Evolutionary conservation across 2,113 vertebrate genomes (phyloP).

Genomic region (Ginglymostoma cirratum): DNA sequence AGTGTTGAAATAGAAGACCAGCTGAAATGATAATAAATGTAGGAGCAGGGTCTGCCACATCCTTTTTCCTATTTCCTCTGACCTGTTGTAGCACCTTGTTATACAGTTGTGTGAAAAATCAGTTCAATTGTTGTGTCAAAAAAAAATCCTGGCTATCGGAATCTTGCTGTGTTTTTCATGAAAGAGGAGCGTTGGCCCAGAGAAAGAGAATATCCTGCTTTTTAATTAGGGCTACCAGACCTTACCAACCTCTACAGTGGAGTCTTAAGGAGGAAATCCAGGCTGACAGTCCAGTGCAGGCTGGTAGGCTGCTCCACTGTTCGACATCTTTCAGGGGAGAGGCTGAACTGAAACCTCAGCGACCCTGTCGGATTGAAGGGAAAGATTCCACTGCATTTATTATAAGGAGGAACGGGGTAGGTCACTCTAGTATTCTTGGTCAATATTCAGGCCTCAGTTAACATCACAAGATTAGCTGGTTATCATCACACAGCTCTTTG

Average conservation of each 20-base stretch:
- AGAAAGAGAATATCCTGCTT: not conserved
- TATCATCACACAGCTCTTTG: too few relatives aligned
- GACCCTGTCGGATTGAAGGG: too few relatives aligned
- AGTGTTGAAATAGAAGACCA: not conserved
- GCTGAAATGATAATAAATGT: not conserved
- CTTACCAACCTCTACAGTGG: not conserved
- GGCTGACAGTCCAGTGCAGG: too few relatives aligned
- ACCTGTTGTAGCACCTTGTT: not conserved
- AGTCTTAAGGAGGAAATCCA: too few relatives aligned
- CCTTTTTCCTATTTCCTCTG: not conserved
- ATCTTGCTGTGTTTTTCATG: not conserved
- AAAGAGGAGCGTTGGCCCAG: not conserved
- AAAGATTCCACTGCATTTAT: too few relatives aligned
- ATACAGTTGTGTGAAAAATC: not conserved
- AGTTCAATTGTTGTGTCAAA: not conserved
- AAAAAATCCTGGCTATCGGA: not conserved
- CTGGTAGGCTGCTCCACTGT: too few relatives aligned
- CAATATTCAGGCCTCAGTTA: too few relatives aligned
- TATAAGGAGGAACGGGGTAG: too few relatives aligned
- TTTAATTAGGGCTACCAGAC: not conserved
- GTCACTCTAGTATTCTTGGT: too few relatives aligned
- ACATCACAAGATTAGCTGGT: too few relatives aligned
- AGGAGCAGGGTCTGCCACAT: not conserved
- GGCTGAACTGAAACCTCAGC: too few relatives aligned
- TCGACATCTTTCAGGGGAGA: too few relatives aligned